Base-by-base conservation (phyloP, 1,140 invertebrate species). In the Linepithema humile region DNA sequence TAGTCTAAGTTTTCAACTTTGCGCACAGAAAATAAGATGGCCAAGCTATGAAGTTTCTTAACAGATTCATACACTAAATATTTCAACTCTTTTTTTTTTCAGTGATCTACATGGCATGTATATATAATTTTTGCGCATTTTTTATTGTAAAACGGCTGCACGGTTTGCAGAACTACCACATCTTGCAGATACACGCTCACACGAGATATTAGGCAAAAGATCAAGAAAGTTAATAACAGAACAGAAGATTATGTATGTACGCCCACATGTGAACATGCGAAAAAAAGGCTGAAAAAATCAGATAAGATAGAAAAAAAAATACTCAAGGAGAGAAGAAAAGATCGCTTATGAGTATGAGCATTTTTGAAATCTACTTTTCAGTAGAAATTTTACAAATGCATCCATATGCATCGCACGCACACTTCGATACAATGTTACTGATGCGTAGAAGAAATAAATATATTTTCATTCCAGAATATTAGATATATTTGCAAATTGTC, bases 11-110 rank as follows among this genome's bases (percentile, higher is more conserved):
- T 26, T 32, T 60, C 43, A n/a, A 75, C 15, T 38, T 59, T 57
- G 67, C 38, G 20, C 59, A 38, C 20, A 45, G 7, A 57, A 60
- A 82, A 57, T 82, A 73, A 59, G 57, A 82, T 43, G 55, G 6
- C 23, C 53, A 82, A 82, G 67, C 38, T 64, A 17, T 53, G 72
- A 83, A 74, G 17, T 38, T 59, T 40, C 55, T 9, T 62, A 72
- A 70, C 23, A 70, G 67, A 86, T 60, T 86, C 65, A 84, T 80
- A 59, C 77, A 53, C 72, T 88, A 85, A 64, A 85, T 75, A 87
- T 82, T 88, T 88, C 65, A 50, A 45, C 6, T 50, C 20, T 53
- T 55, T 23, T 69, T 45, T 60, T 62, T 23, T 82, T 62, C 17
- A 29, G 35, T 23, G 48, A 55, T 67, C 17, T 78, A 53, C 32